Evolutionary conservation across 1,140 invertebrate species (phyloP), one percentile per base, ranked within the genome.

Genomic region (Ceratitis capitata): DNA sequence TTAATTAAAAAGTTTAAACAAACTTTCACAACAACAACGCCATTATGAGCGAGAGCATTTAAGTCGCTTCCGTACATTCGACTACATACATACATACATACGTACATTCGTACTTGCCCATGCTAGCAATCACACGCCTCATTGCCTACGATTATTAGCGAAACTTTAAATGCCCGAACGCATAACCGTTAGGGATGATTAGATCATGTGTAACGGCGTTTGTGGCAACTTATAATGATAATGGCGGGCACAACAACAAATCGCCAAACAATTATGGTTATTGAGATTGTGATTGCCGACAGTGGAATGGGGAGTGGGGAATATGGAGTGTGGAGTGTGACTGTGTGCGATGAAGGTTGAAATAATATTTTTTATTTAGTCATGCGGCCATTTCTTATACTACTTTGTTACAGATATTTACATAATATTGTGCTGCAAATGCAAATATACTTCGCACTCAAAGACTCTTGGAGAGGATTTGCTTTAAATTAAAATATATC

Each of bases 1-100:
- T 69, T 69, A 69, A 69, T 69, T 69, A 69, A 69, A 69, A 69
- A 39, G 29, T 69, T 61, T 61, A 61, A 29, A 39, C n/a, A 69
- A 19, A 23, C 14, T 0, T 6, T 32, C 16, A 35, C 19, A 6
- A 14, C 0, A 4, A 35, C 32, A 69, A 69, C 16, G 14, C 32
- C 3, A 5, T 69, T 35, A 39, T 69, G n/a, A 29, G 39, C 64
- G 0, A 42, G 35, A 9, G 64, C 14, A 69, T 39, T 42, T 16
- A n/a, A 69, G 39, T 12, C 23, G 19, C 56, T 7, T 26, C 23
- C n/a, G n/a, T n/a, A n/a, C n/a, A n/a, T n/a, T n/a, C n/a, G n/a
- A n/a, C n/a, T 23, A 64, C 26, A 32, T 12, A 61, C 58, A 61
- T 0, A 61, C 29, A 64, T 35, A 64, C 14, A 64, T 29, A 69